Evolutionary conservation across 2,888 invertebrate genomes (phyloP).

Genomic region (Chrysolina oricalcia): DNA sequence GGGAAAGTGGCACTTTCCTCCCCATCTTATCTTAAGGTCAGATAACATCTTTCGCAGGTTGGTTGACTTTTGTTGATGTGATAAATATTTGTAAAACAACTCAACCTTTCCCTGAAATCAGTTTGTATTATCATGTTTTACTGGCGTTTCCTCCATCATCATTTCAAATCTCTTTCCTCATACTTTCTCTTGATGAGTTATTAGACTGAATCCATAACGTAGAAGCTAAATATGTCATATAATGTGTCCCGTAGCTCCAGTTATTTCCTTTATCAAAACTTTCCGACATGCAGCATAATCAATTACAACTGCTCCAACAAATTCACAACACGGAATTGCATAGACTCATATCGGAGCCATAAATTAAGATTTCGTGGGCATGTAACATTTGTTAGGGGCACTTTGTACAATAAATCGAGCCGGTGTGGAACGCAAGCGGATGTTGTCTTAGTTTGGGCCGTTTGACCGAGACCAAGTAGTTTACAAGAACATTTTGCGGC

Average conservation of each 20-base stretch:
- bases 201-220: background rate
- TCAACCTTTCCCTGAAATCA: background rate
- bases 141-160: background rate
- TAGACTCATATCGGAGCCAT: slow-evolving; percentile 26
- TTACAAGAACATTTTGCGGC: slow-evolving; percentile 54
- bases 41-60: no score
- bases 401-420: slow-evolving; percentile 49
- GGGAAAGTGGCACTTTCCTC: no score
- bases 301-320: slow-evolving; percentile 30
- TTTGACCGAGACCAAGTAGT: slow-evolving; percentile 37
- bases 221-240: slow-evolving; percentile 3
- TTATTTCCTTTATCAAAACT: slow-evolving; percentile 28
- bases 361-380: slow-evolving; percentile 35
- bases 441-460: slow-evolving; percentile 46
- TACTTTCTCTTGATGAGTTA: background rate
- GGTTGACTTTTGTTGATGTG: no score
- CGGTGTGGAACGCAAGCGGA: slow-evolving; percentile 45
- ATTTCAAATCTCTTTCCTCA: background rate
- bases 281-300: slow-evolving; percentile 26
- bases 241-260: slow-evolving; percentile 14
- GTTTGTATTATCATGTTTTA: background rate
- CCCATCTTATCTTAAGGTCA: no score
- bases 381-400: slow-evolving; percentile 52
- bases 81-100: no score
- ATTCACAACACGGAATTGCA: slow-evolving; percentile 33